Base-by-base conservation (phyloP, 2,888 invertebrate genomes). In the Platycnemis pennipes region DNA sequence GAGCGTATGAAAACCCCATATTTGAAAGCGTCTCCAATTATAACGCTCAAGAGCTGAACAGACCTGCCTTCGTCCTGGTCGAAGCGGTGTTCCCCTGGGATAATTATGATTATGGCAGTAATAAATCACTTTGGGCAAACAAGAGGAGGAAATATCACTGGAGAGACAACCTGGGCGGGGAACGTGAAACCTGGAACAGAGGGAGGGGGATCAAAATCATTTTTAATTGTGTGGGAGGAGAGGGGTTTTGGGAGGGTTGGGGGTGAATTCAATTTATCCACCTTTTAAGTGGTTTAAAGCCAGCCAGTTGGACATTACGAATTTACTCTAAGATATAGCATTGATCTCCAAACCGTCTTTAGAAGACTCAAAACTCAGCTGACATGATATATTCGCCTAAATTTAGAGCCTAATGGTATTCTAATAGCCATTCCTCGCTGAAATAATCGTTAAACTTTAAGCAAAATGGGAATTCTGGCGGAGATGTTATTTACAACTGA, bases 11-110 rank as follows among this genome's bases (percentile, higher is more conserved):
- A 26, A 91, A 91, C 91, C 56, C 89, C 49, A 63, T 44, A 63
- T 91, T 91, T 91, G 42, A 91, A 91, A 91, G 91, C 91, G 22
- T 63, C 69, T 91, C 63, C 91, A 91, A 91, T 91, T 56, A 91
- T 91, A 63, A 63, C 91, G 91, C 63, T 91, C 26, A n/a, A 89
- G 56, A 89, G 89, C 53, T 53, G 89, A 31, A 91, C 63, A 45
- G 45, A 46, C 44, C 91, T 44, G 69, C 91, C 45, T 91, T 91
- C 77, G 63, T n/a, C 91, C 63, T 42, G 63, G 63, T 63, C 42
- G 44, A 91, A 91, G 91, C 37, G 77, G 77, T 77, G 77, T 16
- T 77, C 77, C 31, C 26, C 77, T 63, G 5, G 56, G 63, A 63
- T 91, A 91, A 91, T 91, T 91, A 91, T 69, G 63, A 91, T 91